Percentiles rank a stretch among this genome's conserved stretches.
Conservation (phyloP, 1,140 invertebrate genomes). For the Lepidurus arcticus region DNA sequence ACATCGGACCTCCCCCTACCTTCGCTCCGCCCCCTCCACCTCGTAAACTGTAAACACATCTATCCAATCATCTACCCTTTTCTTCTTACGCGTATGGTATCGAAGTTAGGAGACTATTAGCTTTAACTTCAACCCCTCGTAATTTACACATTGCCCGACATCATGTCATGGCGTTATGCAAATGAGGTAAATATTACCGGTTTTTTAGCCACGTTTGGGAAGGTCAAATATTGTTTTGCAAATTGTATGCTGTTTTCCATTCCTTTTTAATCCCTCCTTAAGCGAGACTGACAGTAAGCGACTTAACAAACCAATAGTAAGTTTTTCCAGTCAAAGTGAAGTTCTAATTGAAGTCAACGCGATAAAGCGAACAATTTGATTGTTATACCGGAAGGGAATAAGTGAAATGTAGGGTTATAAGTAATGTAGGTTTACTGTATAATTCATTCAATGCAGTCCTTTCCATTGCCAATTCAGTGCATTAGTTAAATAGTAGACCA, state of each 20-base stretch:
- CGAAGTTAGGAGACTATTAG: not conserved
- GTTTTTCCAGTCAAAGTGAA: constrained; percentile 6
- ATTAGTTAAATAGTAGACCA: not conserved
- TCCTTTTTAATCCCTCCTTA: not conserved
- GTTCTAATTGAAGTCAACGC: constrained; percentile 7
- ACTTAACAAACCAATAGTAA: not conserved
- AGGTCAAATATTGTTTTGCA: not conserved
- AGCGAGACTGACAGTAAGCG: not conserved
- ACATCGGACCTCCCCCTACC: constrained; percentile 42
- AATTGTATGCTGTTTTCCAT: not conserved
- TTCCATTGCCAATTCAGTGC: constrained; percentile 13
- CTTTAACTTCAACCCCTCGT: not conserved
- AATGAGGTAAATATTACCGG: constrained; percentile 8
- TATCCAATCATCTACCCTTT: not conserved
- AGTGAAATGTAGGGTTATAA: not conserved
- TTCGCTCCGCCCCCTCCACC: constrained; percentile 43
- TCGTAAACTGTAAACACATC: constrained; percentile 37
- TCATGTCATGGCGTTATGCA: not conserved
- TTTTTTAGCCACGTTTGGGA: not conserved
- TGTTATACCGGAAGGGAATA: not conserved
- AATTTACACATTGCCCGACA: not conserved
- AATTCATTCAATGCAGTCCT: not conserved
- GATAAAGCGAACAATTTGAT: not conserved
- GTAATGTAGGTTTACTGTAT: not conserved
- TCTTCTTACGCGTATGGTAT: not conserved